Evolutionary conservation across 2,888 invertebrate genomes (phyloP).

Genomic region (Tetramorium bicarinatum): DNA sequence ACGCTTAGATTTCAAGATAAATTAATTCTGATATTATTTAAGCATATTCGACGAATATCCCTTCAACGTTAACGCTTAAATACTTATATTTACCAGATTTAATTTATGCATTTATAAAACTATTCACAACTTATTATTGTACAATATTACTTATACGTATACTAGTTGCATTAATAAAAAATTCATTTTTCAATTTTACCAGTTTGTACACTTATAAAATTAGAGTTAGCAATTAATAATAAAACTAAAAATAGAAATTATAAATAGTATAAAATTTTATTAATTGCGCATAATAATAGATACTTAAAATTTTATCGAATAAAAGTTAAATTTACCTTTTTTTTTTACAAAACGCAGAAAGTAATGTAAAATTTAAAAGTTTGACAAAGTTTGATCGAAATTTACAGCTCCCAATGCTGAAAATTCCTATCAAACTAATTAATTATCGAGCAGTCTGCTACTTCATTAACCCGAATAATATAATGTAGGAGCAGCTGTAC

Average conservation of each 20-base stretch:
- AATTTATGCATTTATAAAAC: neutral
- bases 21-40: slow-evolving; percentile 15
- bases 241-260: neutral
- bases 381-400: neutral
- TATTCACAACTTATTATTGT: neutral
- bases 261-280: neutral
- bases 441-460: neutral
- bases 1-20: slow-evolving; percentile 4
- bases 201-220: neutral
- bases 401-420: neutral
- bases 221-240: neutral
- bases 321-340: neutral
- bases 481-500: neutral
- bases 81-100: neutral
- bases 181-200: neutral
- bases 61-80: neutral
- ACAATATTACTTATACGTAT: too few relatives aligned
- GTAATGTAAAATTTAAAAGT: neutral
- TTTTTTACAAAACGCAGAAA: neutral
- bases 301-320: neutral
- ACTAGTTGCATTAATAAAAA: slow-evolving; percentile 4
- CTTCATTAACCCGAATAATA: slow-evolving; percentile 27
- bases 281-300: neutral
- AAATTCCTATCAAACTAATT: slow-evolving; percentile 19
- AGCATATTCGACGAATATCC: neutral